Percentiles rank a stretch among this genome's conserved stretches.
Conservation (phyloP, 2,113 vertebrate genomes). For the Rhadina sibilatrix region DNA sequence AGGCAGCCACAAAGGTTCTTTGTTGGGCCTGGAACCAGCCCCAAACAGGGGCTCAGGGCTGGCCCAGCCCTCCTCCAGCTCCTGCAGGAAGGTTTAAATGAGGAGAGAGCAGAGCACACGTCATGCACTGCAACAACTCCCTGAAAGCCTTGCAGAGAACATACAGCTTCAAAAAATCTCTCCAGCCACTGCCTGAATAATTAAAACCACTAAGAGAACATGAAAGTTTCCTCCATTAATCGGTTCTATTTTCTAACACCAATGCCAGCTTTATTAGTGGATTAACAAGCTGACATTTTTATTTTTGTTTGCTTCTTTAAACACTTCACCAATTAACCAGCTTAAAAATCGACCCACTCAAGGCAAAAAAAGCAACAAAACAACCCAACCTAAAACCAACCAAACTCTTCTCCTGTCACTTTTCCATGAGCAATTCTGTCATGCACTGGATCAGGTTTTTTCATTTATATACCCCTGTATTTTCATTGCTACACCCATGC, state of each 20-base stretch:
- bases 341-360: neutral
- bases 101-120: neutral
- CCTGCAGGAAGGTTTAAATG: neutral
- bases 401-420: neutral
- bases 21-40: neutral
- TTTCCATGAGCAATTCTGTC: neutral
- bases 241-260: neutral
- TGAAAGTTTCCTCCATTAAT: neutral
- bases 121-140: neutral
- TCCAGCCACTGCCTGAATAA: neutral
- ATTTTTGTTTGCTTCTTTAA: neutral
- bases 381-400: neutral
- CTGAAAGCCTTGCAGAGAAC: neutral
- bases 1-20: constrained; percentile 3
- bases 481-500: neutral
- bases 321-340: neutral
- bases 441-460: neutral
- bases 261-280: neutral
- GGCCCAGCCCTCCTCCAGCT: neutral
- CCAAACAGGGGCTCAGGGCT: neutral
- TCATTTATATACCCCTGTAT: neutral
- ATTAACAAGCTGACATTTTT: neutral
- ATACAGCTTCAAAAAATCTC: neutral
- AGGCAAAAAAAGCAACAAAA: neutral
- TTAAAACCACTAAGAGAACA: neutral